These are phyloP conservation scores for Venustaconcha ellipsiformis DNA, from an alignment of 1,140 invertebrate species.

Conservation along the genomic window DNA sequence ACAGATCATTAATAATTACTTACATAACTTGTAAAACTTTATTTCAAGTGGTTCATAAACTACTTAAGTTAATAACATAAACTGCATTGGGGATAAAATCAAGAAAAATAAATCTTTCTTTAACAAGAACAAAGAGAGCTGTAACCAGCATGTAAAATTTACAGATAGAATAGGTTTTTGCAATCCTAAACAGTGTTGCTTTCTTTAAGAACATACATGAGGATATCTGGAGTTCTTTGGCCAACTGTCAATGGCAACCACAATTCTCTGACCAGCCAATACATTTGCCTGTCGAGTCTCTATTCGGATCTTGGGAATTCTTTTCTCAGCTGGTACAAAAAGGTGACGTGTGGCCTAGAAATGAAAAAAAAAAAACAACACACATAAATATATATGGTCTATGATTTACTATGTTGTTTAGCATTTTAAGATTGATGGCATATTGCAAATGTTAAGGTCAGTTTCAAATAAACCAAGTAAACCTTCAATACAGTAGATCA, in stretches of 20 bases:
- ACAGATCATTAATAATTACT: too few relatives aligned
- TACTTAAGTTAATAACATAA: too few relatives aligned
- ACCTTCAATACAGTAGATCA: not conserved
- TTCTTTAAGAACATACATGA: slow-evolving; percentile 74
- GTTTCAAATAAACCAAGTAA: not conserved
- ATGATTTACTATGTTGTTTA: not conserved
- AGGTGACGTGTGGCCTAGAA: slow-evolving; percentile 83
- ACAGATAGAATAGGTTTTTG: too few relatives aligned
- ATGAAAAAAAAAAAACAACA: slow-evolving; percentile 8
- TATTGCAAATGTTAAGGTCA: not conserved
- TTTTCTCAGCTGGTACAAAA: slow-evolving; percentile 68
- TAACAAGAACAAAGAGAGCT: too few relatives aligned
- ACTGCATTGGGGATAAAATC: too few relatives aligned
- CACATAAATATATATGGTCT: not conserved
- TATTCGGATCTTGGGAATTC: slow-evolving; percentile 71
- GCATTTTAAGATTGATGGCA: not conserved
- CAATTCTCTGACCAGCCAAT: slow-evolving; percentile 66
- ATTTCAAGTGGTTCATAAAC: too few relatives aligned
- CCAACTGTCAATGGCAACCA: slow-evolving; percentile 71
- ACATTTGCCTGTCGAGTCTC: slow-evolving; percentile 65
- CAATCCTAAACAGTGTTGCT: too few relatives aligned
- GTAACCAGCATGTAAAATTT: too few relatives aligned
- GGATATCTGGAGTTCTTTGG: slow-evolving; percentile 69
- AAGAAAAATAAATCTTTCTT: too few relatives aligned
- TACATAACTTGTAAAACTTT: too few relatives aligned